Conservation (phyloP, 1,140 invertebrate genomes). For the Pinna nobilis region DNA sequence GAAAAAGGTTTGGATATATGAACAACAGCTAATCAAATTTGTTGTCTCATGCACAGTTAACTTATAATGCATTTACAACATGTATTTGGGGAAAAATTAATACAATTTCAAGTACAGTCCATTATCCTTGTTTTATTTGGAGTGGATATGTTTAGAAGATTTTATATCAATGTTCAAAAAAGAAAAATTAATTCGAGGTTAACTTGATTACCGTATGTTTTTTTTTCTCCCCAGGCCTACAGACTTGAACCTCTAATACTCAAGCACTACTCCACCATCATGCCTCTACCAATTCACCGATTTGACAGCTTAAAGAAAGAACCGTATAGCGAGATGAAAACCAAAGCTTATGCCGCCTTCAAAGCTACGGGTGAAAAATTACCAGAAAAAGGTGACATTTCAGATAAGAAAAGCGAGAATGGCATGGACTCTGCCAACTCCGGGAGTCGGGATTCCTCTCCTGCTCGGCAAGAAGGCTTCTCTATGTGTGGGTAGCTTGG, state of each 20-base stretch:
- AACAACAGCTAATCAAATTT: too few relatives aligned
- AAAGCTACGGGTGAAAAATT: conserved; percentile 42
- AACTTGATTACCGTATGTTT: neutral
- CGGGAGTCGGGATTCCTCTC: conserved; percentile 43
- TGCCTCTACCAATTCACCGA: conserved; percentile 81
- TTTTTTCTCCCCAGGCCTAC: conserved; percentile 72
- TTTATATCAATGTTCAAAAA: too few relatives aligned
- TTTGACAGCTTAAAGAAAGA: conserved; percentile 77
- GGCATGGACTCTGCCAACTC: conserved; percentile 25
- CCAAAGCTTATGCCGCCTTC: conserved; percentile 65
- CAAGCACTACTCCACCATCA: conserved; percentile 81
- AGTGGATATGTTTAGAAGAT: too few relatives aligned
- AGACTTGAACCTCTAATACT: conserved; percentile 85
- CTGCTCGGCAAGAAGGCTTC: conserved; percentile 31
- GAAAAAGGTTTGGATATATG: too few relatives aligned
- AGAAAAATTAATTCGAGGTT: neutral
- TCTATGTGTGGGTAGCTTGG: conserved; percentile 41
- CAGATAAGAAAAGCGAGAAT: conserved; percentile 37
- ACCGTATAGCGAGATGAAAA: conserved; percentile 68
- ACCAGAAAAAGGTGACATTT: conserved; percentile 45
- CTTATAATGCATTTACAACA: too few relatives aligned
- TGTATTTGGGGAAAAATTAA: too few relatives aligned
- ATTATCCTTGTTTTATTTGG: too few relatives aligned
- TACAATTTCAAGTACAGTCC: too few relatives aligned
- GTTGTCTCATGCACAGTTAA: too few relatives aligned